Evolutionary conservation across 1,140 invertebrate genomes (phyloP).

Genomic region (Phocides pigmalion): DNA sequence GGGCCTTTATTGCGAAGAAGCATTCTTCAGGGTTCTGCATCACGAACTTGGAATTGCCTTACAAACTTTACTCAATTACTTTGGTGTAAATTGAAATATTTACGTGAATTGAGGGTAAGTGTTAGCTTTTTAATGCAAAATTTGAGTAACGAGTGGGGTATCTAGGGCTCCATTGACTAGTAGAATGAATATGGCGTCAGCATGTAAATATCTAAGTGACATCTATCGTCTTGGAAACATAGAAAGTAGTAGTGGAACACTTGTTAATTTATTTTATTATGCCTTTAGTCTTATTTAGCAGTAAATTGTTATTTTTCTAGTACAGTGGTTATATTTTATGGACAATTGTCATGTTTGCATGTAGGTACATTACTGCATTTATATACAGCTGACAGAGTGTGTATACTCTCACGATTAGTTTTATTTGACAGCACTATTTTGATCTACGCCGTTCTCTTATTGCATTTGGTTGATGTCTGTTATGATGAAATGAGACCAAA

Average conservation of each 20-base stretch:
- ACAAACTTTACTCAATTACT: conserved; percentile 83
- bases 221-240: conserved; percentile 52
- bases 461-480: conserved; percentile 2
- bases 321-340: no score
- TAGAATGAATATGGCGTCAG: conserved; percentile 82
- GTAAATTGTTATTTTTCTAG: no score
- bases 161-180: conserved; percentile 66
- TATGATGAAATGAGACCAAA: neutral
- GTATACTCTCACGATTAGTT: conserved; percentile 5
- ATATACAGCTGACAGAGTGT: conserved; percentile 32
- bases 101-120: conserved; percentile 84
- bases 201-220: conserved; percentile 79
- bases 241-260: conserved; percentile 37
- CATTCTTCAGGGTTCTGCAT: conserved; percentile 85
- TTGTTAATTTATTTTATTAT: conserved; percentile 5
- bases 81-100: conserved; percentile 85
- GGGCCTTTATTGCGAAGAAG: conserved; percentile 85
- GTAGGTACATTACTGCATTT: neutral
- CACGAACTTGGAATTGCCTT: conserved; percentile 86
- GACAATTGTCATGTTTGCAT: no score
- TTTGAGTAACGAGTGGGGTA: conserved; percentile 45
- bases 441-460: conserved; percentile 17
- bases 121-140: conserved; percentile 45
- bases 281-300: neutral
- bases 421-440: conserved; percentile 32